These are phyloP conservation scores for Spinus olivaceus DNA, from an alignment of 2,797 vertebrate genomes.

Conservation along the genomic window DNA sequence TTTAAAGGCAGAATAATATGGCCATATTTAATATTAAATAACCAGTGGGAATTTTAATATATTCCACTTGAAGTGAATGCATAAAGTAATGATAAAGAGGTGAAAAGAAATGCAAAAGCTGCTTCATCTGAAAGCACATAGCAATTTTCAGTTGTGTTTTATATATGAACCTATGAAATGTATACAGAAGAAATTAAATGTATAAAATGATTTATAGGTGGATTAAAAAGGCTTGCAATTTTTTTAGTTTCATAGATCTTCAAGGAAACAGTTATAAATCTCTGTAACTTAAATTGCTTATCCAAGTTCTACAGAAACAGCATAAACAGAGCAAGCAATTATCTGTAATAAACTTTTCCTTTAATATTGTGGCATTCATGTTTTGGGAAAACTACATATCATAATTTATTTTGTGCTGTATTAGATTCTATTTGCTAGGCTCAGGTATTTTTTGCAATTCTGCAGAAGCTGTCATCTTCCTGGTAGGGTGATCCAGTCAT, in stretches of 20 bases:
- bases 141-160: slow-evolving; percentile 65
- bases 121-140: slow-evolving; percentile 38
- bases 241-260: slow-evolving; percentile 75
- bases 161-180: slow-evolving; percentile 54
- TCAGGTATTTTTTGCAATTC: not conserved
- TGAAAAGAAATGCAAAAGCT: not conserved
- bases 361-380: slow-evolving; percentile 63
- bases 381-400: slow-evolving; percentile 40
- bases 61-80: slow-evolving; percentile 4
- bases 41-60: slow-evolving; percentile 19
- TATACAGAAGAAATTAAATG: slow-evolving; percentile 72
- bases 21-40: slow-evolving; percentile 33
- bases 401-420: slow-evolving; percentile 39
- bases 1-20: not conserved
- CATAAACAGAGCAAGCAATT: slow-evolving; percentile 74
- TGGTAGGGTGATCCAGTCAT: not conserved
- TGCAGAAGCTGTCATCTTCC: not conserved
- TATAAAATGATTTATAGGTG: slow-evolving; percentile 75
- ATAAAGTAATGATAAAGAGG: not conserved
- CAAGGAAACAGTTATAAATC: slow-evolving; percentile 77
- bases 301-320: slow-evolving; percentile 63
- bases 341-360: slow-evolving; percentile 78
- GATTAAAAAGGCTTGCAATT: slow-evolving; percentile 66
- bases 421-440: not conserved
- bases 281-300: slow-evolving; percentile 74